phyloP scores from a whole-genome alignment of 2,888 invertebrate species.

The Andrena dorsata region DNA sequence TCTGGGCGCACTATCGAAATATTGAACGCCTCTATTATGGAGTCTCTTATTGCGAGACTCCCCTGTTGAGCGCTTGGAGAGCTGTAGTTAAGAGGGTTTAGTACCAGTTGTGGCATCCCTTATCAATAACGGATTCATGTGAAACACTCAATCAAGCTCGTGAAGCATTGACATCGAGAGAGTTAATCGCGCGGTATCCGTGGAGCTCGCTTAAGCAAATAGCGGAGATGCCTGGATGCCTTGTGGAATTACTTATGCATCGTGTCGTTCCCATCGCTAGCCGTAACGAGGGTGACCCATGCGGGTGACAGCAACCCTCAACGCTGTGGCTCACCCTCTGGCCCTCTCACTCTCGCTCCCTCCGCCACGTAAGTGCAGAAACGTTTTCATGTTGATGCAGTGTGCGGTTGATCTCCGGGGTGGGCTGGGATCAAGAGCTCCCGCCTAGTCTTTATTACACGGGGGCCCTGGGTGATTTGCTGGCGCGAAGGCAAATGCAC shows the following conservation, averaged over 20 bases:
- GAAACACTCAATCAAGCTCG: slow-evolving; percentile 3
- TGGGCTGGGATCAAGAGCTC: slow-evolving; percentile 25
- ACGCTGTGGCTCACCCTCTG: slow-evolving; percentile 16
- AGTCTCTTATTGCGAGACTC: not conserved
- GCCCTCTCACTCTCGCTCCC: not conserved
- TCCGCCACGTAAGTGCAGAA: slow-evolving; percentile 48
- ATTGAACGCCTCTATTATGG: not conserved
- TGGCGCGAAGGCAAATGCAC: slow-evolving; percentile 5
- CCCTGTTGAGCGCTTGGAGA: not conserved
- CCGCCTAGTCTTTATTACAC: slow-evolving; percentile 14
- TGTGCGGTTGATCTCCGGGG: slow-evolving; percentile 24
- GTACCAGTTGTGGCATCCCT: not conserved
- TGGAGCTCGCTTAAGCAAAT: slow-evolving; percentile 1
- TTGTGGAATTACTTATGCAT: slow-evolving; percentile 44
- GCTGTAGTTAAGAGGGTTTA: not conserved
- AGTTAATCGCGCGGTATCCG: slow-evolving; percentile 5
- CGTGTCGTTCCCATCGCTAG: slow-evolving; percentile 31
- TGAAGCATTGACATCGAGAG: not conserved
- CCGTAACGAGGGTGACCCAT: slow-evolving; percentile 41
- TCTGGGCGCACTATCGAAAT: not conserved
- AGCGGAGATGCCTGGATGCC: not conserved
- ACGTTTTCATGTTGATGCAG: slow-evolving; percentile 49
- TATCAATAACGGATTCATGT: slow-evolving; percentile 6
- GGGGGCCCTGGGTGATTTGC: not conserved
- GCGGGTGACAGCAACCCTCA: slow-evolving; percentile 31